A percentile compares a stretch with the other conserved stretches of the same genome.
phyloP scores from a whole-genome alignment of 2,797 vertebrate species.

The Acanthurus leucopareius region DNA sequence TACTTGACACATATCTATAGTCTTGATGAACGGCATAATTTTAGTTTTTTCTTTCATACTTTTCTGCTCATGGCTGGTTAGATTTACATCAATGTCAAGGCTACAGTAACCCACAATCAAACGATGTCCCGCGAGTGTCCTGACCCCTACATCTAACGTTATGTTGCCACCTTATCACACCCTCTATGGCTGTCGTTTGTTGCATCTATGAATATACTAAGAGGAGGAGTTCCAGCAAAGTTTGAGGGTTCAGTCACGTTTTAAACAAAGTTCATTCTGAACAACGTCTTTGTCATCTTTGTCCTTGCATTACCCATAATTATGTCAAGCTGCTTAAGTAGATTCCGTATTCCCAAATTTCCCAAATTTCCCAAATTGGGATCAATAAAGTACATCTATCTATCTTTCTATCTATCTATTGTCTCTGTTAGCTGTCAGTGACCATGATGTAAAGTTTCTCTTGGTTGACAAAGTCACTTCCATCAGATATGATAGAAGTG shows the following conservation, averaged over 20 bases:
- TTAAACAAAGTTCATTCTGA: background rate
- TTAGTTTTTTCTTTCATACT: background rate
- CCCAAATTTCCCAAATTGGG: too few relatives aligned
- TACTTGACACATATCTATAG: background rate
- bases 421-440: constrained; percentile 3
- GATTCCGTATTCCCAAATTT: too few relatives aligned
- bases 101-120: background rate
- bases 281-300: constrained; percentile 1
- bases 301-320: background rate
- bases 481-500: constrained; percentile 14
- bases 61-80: background rate
- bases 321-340: background rate
- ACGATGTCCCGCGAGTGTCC: background rate
- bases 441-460: background rate
- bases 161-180: too few relatives aligned
- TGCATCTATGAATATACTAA: background rate
- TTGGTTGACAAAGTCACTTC: constrained; percentile 17
- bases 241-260: background rate
- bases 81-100: background rate
- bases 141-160: background rate
- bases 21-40: background rate
- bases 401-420: too few relatives aligned
- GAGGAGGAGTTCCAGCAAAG: background rate
- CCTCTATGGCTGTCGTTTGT: too few relatives aligned
- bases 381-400: too few relatives aligned